Conservation (phyloP, 2,113 vertebrate genomes). For the human (Homo sapiens) region GRCh38 chr6:153365501-153366000, state of each 20-base stretch:
- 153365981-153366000: neutral
- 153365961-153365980: neutral
- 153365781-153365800: constrained; percentile 7
- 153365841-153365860: constrained; percentile 40
- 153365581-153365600: neutral
- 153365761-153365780: neutral
- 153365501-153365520: neutral
- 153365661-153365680: neutral
- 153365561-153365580: neutral
- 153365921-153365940: neutral
- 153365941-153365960: neutral
- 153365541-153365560: neutral
- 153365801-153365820: neutral
- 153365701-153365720: neutral
- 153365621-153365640: neutral
- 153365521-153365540: neutral
- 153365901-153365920: neutral
- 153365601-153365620: neutral
- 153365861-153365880: constrained; percentile 3
- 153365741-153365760: neutral
- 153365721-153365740: neutral
- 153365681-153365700: no score
- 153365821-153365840: constrained; percentile 10
- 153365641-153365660: neutral
- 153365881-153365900: neutral